Base-by-base conservation (phyloP, 2,888 invertebrate species). In the Papilio demoleus region DNA sequence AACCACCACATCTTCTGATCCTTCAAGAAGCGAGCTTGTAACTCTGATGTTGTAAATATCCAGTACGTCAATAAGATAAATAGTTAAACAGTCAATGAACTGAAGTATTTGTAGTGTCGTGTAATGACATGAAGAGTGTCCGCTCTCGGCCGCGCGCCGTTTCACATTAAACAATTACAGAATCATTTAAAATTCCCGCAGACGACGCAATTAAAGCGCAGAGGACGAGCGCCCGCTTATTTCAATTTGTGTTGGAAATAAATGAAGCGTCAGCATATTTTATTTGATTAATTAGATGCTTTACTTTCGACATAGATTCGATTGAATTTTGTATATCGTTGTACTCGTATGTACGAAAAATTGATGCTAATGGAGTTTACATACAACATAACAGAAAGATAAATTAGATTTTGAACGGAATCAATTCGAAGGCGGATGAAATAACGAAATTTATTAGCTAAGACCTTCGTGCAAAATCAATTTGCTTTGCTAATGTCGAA, bases 171-270 rank as follows among this genome's bases (percentile, higher is more conserved):
- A 50, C 50, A 50, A 50, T 50, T 50, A 50, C 12, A n/a, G 50
- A 50, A 27, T 50, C 50, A 27, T 53, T 53, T 53, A 53, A 24
- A 53, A 27, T 53, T 27, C 53, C 27, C 53, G 53, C 53, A 53
- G 27, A 53, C 27, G 53, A 27, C n/a, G 53, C 24, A 53, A 53
- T 24, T 53, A 27, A 53, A 53, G 53, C 27, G 24, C n/a, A 47
- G 50, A 50, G 53, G 53, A 24, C 14, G 50, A 53, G 53, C 50
- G 50, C 5, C 27, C 53, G 53, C 53, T 27, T n/a, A 14, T 27
- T 53, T 27, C 27, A 53, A 53, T 53, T 53, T 53, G 53, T 27
- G 50, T 50, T 50, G 27, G 8, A 53, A 53, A n/a, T 53, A 47
- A 47, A 47, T 22, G 5, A 47, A 11, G 12, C 1, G 47, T 22